phyloP scores from a whole-genome alignment of 2,888 invertebrate genomes.

The Stenolophus ochropezus region DNA sequence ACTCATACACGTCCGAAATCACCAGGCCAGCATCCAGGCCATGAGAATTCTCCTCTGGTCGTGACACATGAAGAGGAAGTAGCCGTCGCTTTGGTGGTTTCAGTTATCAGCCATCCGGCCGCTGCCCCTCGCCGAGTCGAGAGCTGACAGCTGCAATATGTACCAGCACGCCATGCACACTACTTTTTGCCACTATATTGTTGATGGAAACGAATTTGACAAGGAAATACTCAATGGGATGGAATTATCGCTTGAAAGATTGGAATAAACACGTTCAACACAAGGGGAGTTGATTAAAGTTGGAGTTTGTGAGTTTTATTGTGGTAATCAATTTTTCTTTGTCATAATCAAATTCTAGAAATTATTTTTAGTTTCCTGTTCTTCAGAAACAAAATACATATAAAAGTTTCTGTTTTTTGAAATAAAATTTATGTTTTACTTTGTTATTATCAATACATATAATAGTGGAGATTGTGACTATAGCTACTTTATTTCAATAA shows the following conservation, averaged over 20 bases:
- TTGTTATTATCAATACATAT: too few relatives aligned
- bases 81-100: conserved; percentile 22
- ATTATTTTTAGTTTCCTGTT: too few relatives aligned
- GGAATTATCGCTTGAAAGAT: conserved; percentile 5
- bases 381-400: too few relatives aligned
- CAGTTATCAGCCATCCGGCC: conserved; percentile 23
- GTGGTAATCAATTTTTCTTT: not conserved
- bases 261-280: too few relatives aligned
- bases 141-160: conserved; percentile 50
- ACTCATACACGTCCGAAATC: too few relatives aligned
- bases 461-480: too few relatives aligned
- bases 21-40: too few relatives aligned
- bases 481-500: too few relatives aligned
- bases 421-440: too few relatives aligned
- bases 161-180: conserved; percentile 38
- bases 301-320: not conserved
- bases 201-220: conserved; percentile 35
- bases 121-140: not conserved
- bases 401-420: too few relatives aligned
- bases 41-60: not conserved
- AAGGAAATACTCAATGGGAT: conserved; percentile 28
- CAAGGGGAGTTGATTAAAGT: not conserved
- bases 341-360: not conserved
- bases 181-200: conserved; percentile 49
- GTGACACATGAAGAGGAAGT: conserved; percentile 38